Evolutionary conservation across 2,113 vertebrate species (phyloP).

Genomic region (Ascaphus truei): DNA sequence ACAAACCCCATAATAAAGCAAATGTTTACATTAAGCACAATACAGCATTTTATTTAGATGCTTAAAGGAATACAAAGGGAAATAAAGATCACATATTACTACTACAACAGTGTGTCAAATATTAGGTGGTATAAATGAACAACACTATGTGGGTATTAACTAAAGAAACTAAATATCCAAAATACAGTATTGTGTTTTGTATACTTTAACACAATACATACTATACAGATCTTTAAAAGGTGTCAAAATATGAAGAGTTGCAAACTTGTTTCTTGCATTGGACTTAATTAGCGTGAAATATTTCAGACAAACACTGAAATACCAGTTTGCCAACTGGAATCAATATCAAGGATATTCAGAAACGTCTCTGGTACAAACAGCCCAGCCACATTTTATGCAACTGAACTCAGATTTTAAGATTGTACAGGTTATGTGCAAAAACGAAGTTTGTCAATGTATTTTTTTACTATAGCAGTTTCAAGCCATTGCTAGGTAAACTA

Average conservation of each 20-base stretch:
- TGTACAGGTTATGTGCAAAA: constrained; percentile 89
- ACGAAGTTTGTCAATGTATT: constrained; percentile 71
- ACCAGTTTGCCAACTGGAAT: constrained; percentile 63
- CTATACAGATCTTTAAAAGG: constrained; percentile 74
- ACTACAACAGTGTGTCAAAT: constrained; percentile 84
- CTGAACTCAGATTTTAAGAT: constrained; percentile 77
- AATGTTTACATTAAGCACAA: constrained; percentile 88
- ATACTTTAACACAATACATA: constrained; percentile 80
- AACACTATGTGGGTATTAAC: constrained; percentile 69
- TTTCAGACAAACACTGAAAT: constrained; percentile 72
- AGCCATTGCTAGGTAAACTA: constrained; percentile 86
- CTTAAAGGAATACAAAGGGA: constrained; percentile 89
- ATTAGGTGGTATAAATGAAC: constrained; percentile 80
- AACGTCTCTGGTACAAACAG: constrained; percentile 78
- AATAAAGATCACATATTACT: constrained; percentile 89
- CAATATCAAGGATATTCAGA: constrained; percentile 71
- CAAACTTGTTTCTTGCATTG: constrained; percentile 72
- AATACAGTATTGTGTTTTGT: constrained; percentile 64
- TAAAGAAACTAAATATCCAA: constrained; percentile 78
- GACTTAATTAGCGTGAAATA: constrained; percentile 69
- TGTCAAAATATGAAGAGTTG: constrained; percentile 74
- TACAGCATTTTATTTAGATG: constrained; percentile 99
- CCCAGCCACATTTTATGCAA: constrained; percentile 70
- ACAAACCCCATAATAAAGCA: constrained; percentile 55
- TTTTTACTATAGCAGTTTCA: constrained; percentile 81